Evolutionary conservation across 1,140 invertebrate genomes (phyloP).

Genomic region (Oreohelix idahoensis): DNA sequence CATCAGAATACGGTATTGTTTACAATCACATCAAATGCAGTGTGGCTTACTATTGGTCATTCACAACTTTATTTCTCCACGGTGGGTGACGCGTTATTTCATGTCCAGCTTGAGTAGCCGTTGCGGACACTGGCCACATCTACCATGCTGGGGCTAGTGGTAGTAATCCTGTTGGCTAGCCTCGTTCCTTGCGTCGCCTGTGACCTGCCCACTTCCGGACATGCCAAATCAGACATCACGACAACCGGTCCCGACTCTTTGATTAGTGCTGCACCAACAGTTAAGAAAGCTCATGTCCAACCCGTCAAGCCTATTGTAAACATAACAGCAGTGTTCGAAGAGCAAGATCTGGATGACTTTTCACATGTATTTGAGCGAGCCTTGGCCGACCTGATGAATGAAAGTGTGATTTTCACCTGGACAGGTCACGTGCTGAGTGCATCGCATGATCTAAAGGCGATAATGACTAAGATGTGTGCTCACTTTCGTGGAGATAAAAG

Average conservation of each 20-base stretch:
- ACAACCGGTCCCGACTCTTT: background rate
- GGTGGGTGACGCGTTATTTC: background rate
- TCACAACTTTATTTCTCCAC: too few relatives aligned
- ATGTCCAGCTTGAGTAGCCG: background rate
- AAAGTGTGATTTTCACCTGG: constrained; percentile 41
- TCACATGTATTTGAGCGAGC: constrained; percentile 49
- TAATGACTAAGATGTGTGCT: constrained; percentile 47
- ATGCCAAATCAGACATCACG: background rate
- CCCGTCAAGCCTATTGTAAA: constrained; percentile 38
- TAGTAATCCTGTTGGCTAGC: background rate
- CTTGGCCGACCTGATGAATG: constrained; percentile 45
- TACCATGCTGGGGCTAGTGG: constrained; percentile 31
- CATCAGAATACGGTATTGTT: too few relatives aligned
- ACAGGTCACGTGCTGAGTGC: constrained; percentile 36
- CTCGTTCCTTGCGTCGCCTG: background rate
- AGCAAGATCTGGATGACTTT: constrained; percentile 49
- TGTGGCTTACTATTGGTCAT: too few relatives aligned
- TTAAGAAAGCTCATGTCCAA: background rate
- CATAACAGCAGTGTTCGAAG: constrained; percentile 55
- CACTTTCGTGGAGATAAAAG: constrained; percentile 41
- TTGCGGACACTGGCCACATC: background rate
- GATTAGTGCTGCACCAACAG: background rate
- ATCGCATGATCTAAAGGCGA: constrained; percentile 41
- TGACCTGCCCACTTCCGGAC: background rate
- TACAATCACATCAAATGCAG: too few relatives aligned